These are phyloP conservation scores for Clytia hemisphaerica DNA, from an alignment of 30 jellyfish, hydroid and myxozoan species.

Conservation along the genomic window DNA sequence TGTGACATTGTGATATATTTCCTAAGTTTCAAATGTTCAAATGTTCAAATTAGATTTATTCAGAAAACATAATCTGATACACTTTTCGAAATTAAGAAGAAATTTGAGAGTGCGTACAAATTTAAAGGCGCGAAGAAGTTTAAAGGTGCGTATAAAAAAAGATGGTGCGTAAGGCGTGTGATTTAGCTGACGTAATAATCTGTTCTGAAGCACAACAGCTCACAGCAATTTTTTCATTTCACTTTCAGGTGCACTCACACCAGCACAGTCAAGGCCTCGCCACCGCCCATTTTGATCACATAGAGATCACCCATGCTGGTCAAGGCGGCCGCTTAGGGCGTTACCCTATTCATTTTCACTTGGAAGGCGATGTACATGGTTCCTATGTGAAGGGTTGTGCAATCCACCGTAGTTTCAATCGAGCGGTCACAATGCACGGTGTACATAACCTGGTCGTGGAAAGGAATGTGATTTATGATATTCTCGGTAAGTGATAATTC, in stretches of 20 bases:
- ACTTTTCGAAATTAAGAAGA: too few species aligned
- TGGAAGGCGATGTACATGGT: constrained; percentile 90
- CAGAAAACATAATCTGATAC: too few species aligned
- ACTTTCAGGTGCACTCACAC: constrained; percentile 77
- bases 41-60: too few species aligned
- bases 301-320: constrained; percentile 91
- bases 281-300: constrained; percentile 71
- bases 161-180: too few species aligned
- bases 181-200: too few species aligned
- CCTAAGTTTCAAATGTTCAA: too few species aligned
- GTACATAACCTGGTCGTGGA: constrained; percentile 75
- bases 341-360: constrained; percentile 90
- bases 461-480: constrained; percentile 77
- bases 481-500: constrained; percentile 81
- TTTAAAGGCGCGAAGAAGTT: too few species aligned
- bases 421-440: constrained; percentile 95
- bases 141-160: too few species aligned
- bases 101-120: too few species aligned
- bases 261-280: constrained; percentile 38
- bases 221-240: too few species aligned
- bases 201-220: too few species aligned
- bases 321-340: constrained; percentile 94
- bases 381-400: constrained; percentile 90
- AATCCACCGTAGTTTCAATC: constrained; percentile 77
- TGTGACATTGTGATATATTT: too few species aligned